phyloP scores from a whole-genome alignment of 2,113 vertebrate species.

The Alethe diademata region DNA sequence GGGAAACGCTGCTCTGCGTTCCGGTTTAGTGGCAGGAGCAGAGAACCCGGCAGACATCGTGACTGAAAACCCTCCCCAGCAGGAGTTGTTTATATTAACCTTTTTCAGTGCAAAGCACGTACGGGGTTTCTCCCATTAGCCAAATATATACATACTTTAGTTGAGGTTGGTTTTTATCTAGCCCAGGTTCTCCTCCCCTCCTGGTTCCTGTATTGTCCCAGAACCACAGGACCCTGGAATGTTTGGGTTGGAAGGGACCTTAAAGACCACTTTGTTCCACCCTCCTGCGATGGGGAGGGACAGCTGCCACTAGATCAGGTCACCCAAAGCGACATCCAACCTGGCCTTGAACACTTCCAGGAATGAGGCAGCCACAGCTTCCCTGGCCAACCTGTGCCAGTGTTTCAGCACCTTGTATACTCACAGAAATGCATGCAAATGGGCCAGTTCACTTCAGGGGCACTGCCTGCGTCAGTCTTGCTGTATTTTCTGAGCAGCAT shows the following conservation, averaged over 20 bases:
- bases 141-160: too few species aligned
- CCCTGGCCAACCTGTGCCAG: not conserved
- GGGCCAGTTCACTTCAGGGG: not conserved
- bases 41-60: not conserved
- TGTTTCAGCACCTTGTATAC: accelerated
- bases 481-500: not conserved
- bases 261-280: not conserved
- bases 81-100: not conserved
- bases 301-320: not conserved
- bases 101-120: not conserved
- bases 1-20: not conserved
- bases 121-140: not conserved
- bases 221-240: not conserved
- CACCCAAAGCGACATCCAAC: not conserved
- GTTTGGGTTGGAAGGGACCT: not conserved
- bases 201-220: not conserved
- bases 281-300: not conserved
- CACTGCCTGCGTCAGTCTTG: accelerated
- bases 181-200: not conserved
- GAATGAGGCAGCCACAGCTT: not conserved
- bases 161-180: accelerated
- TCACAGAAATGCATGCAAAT: accelerated
- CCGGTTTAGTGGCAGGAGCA: not conserved
- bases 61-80: not conserved
- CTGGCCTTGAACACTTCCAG: not conserved